Evolutionary conservation across 1,140 invertebrate genomes (phyloP).

Genomic region (Drosophila pruinosa): DNA sequence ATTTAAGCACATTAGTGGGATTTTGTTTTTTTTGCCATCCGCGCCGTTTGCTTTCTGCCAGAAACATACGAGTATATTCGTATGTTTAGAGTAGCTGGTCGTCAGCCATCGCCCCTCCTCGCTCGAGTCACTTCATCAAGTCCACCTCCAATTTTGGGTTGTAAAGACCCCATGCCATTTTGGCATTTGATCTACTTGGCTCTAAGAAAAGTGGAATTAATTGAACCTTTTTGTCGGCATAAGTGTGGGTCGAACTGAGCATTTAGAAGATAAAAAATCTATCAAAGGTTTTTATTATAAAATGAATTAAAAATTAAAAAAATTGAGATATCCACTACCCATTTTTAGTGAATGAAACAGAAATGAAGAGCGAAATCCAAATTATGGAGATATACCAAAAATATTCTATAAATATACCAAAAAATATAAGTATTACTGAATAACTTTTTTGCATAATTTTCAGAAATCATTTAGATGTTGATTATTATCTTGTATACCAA

Average conservation of each 20-base stretch:
- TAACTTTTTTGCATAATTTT: no score
- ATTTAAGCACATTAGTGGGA: constrained; percentile 83
- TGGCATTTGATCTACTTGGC: constrained; percentile 53
- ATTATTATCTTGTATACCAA: no score
- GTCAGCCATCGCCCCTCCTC: background rate
- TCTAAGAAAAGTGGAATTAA: constrained; percentile 50
- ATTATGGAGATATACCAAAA: no score
- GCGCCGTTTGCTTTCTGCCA: constrained; percentile 4
- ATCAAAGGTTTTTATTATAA: no score
- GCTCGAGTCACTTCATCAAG: background rate
- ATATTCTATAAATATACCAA: no score
- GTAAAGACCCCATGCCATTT: background rate
- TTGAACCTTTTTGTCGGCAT: constrained; percentile 47
- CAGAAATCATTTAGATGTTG: no score
- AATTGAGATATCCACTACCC: no score
- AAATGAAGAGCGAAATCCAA: no score
- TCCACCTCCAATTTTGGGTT: background rate
- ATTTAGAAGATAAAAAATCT: background rate
- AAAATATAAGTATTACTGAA: no score
- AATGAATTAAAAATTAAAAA: no score
- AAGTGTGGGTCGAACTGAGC: background rate
- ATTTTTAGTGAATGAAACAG: no score
- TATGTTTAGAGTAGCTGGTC: constrained; percentile 45
- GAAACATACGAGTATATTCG: constrained; percentile 34
- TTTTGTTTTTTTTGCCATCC: constrained; percentile 69